Evolutionary conservation across 1,140 invertebrate species (phyloP), one percentile per base, ranked within the genome.

Genomic region (Bombus haemorrhoidalis): DNA sequence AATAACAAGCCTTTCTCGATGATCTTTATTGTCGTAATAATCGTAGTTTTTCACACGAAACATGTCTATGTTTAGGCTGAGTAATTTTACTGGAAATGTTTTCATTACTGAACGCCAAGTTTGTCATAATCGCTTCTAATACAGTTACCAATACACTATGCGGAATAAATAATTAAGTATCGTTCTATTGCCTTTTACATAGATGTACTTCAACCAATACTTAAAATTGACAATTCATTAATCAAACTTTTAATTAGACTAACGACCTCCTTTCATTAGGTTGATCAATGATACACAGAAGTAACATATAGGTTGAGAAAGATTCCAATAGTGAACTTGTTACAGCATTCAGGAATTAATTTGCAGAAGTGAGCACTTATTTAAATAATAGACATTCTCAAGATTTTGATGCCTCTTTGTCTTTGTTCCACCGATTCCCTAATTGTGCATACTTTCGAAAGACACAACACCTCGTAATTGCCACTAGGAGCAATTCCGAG

Each of bases 361-460:
- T 80, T 32, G 53, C 68, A 47, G 43, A 32, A 25, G 25, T 32
- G 68, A 13, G 4, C 28, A 34, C 10, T 66, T 25, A 66, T 39
- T 64, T 41, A 66, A 74, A 74, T 68, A 13, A 32, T 28, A 57
- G 12, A 34, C 13, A 73, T 81, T 53, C 34, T 9, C 39, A 8
- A 12, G 28, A 47, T 43, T 8, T n/a, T 18, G 39, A n/a, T n/a
- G 62, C 12, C 22, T 64, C 34, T 53, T 62, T 47, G 28, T 69
- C 37, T 74, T 77, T 28, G 28, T 69, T 72, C 34, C 66, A 53
- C 34, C 59, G 76, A 39, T 87, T 68, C 74, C 86, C 83, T 79
- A 85, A 90, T 66, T 25, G 78, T 80, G 66, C 47, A 81, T 79
- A 79, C 88, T 87, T 90, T 90, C 78, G 88, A 90, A 82, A 90